Base-by-base conservation (phyloP, 1,140 invertebrate species). In the Himalopsyche phryganea region DNA sequence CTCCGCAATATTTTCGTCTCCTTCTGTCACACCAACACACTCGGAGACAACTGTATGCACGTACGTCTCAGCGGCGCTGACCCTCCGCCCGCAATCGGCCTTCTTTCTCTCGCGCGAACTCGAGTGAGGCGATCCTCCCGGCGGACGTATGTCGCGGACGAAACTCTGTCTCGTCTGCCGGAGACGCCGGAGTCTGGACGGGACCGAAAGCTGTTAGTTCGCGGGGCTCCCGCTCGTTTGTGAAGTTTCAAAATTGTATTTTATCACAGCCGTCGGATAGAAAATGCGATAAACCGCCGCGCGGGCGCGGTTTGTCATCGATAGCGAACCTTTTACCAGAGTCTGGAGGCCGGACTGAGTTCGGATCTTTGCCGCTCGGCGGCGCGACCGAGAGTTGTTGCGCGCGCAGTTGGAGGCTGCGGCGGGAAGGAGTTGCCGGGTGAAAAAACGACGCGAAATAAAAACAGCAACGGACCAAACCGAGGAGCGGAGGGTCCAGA, bases 401-500 rank as follows among this genome's bases (percentile, higher is more conserved):
- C 35, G 53, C 53, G 46, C 51, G 42, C 51, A 46, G 9, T 13
- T 32, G 49, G 47, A 14, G 10, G 32, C 7, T 14, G 58, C 36
- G 1, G 19, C 10, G 32, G 38, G 51, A 41, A 41, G 48, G 9
- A 36, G 48, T 18, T 23, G 50, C 20, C 11, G 49, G 48, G 35
- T 33, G 45, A 50, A 55, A 48, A 50, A 60, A 50, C 51, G 44
- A 45, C 58, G 32, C 51, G 42, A 60, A 55, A 60, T 60, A 52
- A 60, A 60, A 60, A 60, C 42, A 55, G 54, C 58, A 51, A 38
- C 58, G 19, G 44, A 46, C 20, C 44, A 60, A 60, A 60, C 54
- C 46, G 58, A 60, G 51, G 58, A 60, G 58, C 50, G 36, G 49
- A 49, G 58, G n/a, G 50, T 55, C 51, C 58, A 60, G 58, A 54